Evolutionary conservation across 92 coral and sea anemone species (phyloP).

Genomic region (Epizoanthus ramosus): DNA sequence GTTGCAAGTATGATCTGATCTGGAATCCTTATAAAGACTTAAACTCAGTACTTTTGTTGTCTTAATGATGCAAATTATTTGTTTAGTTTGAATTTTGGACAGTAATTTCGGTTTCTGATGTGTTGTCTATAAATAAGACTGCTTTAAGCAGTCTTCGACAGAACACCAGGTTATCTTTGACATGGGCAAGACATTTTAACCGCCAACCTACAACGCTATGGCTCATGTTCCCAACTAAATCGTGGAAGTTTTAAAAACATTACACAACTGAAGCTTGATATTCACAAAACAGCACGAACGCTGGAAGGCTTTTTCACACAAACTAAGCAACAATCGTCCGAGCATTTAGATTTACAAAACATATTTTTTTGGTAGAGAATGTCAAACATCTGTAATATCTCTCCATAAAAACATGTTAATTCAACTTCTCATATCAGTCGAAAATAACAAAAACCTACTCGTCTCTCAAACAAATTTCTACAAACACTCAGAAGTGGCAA

Average conservation of each 20-base stretch:
- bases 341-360: background rate
- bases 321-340: background rate
- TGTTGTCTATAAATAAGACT: background rate
- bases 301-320: background rate
- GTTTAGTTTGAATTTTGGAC: slow-evolving; percentile 24
- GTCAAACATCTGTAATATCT: background rate
- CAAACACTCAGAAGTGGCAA: slow-evolving; percentile 21
- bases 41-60: slow-evolving; percentile 8
- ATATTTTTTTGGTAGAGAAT: background rate
- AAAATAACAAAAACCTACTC: background rate
- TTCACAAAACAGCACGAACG: background rate
- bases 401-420: background rate
- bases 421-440: background rate
- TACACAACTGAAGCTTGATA: slow-evolving; percentile 14
- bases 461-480: background rate
- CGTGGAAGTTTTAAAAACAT: background rate
- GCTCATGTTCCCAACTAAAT: background rate
- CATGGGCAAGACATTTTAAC: background rate
- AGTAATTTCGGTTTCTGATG: slow-evolving; percentile 6
- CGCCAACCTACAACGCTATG: background rate
- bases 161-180: background rate
- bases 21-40: background rate
- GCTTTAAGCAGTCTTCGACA: slow-evolving; percentile 1
- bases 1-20: slow-evolving; percentile 26
- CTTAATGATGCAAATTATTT: slow-evolving; percentile 2